Conservation (phyloP, 2,888 invertebrate genomes). For the Sicus ferrugineus region DNA sequence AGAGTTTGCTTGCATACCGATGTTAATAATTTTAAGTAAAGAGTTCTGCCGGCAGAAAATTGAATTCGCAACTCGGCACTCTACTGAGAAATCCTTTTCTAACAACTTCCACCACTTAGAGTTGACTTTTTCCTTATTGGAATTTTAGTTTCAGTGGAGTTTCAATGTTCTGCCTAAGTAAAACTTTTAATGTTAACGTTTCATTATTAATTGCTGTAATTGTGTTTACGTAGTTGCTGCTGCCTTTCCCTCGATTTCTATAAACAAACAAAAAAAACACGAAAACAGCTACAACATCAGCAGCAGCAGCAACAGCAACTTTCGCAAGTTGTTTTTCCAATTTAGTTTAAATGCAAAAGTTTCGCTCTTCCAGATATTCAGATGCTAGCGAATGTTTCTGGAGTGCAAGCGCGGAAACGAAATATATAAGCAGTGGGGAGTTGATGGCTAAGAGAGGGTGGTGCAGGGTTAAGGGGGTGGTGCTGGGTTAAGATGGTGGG, state of each 20-base stretch:
- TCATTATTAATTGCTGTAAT: slow-evolving; percentile 58
- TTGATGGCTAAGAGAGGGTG: background rate
- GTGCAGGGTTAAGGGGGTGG: slow-evolving; percentile 11
- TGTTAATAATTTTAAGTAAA: too few species aligned
- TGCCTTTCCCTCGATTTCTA: slow-evolving; percentile 24
- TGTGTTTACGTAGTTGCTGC: slow-evolving; percentile 45
- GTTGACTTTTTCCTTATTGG: background rate
- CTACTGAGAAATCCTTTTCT: background rate
- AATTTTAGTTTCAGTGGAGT: slow-evolving; percentile 4
- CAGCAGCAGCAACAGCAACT: slow-evolving; percentile 37
- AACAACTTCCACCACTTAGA: background rate
- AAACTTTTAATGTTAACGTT: slow-evolving; percentile 58
- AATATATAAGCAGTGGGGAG: too few species aligned
- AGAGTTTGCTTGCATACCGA: too few species aligned
- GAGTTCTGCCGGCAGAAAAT: too few species aligned
- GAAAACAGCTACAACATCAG: slow-evolving; percentile 31
- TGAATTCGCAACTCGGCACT: too few species aligned
- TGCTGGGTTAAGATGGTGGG: slow-evolving; percentile 39
- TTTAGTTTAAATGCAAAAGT: slow-evolving; percentile 30
- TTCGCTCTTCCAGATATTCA: slow-evolving; percentile 15
- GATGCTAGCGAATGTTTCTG: background rate
- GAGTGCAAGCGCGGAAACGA: background rate
- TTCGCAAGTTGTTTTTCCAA: slow-evolving; percentile 39
- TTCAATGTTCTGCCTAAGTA: slow-evolving; percentile 5
- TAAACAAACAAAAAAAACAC: slow-evolving; percentile 22